A percentile compares a stretch with the other conserved stretches of the same genome.
phyloP scores from a whole-genome alignment of 2,113 vertebrate genomes.

The Hydropotes inermis region DNA sequence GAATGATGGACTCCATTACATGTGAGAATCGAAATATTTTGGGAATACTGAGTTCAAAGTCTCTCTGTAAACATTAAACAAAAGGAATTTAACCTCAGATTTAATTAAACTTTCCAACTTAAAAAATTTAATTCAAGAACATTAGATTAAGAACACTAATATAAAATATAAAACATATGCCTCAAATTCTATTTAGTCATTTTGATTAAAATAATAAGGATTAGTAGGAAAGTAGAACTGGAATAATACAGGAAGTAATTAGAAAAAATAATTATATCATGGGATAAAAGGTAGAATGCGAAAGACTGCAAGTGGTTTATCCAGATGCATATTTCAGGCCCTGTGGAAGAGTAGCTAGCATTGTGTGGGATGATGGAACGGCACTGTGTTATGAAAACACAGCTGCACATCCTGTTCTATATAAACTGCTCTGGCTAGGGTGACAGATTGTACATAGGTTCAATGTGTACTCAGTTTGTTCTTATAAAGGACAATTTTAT shows the following conservation, averaged over 20 bases:
- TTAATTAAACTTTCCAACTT: background rate
- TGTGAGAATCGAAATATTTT: background rate
- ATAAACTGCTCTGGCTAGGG: background rate
- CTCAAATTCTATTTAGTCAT: background rate
- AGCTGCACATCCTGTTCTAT: background rate
- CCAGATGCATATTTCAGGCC: background rate
- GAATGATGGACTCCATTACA: background rate
- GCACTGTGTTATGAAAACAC: conserved; percentile 15
- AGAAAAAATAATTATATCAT: background rate
- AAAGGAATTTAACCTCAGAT: background rate
- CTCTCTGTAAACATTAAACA: background rate
- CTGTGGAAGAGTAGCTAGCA: background rate
- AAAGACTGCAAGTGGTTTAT: background rate
- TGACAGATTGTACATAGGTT: background rate
- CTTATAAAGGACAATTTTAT: conserved; percentile 28
- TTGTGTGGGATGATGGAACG: background rate
- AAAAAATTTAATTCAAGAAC: background rate
- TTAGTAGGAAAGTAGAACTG: background rate
- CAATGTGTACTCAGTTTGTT: conserved; percentile 17
- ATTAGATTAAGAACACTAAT: background rate
- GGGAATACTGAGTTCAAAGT: background rate
- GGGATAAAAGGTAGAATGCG: background rate
- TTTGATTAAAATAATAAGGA: conserved; percentile 35
- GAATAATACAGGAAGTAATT: background rate
- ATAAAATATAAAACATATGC: background rate